Base-by-base conservation (phyloP, 2,888 invertebrate genomes). In the Steromphala cineraria region DNA sequence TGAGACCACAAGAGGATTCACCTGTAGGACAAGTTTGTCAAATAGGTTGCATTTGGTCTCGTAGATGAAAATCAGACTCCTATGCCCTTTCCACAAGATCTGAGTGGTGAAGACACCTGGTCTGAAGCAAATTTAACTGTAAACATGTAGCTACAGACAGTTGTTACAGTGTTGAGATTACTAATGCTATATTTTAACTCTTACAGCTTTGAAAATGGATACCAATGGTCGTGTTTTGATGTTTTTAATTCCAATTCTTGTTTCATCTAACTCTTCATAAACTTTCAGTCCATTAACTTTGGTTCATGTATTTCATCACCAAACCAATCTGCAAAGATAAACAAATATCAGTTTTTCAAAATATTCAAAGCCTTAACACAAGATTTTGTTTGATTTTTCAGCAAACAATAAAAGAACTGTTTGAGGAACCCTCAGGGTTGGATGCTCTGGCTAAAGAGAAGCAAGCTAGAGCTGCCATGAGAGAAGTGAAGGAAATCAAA, bases 331-430 rank as follows among this genome's bases (percentile, higher is more conserved):
- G n/a, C n/a, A n/a, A n/a, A n/a, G 36, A 36, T 36, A 36, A 36
- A 7, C 4, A 4, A 7, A 4, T 36, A 7, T 36, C 36, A 8
- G 46, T 10, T 10, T 46, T 46, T 46, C 5, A 36, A 2, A 2
- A 36, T 36, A 36, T 2, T n/a, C n/a, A n/a, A n/a, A n/a, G 36
- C 36, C 36, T 36, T 36, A 36, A 36, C 8, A 36, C 8, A 8
- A 5, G 36, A 8, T 36, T 36, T 46, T 46, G 10, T 46, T 46
- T 46, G 46, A 46, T 17, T 24, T 83, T 94, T 10, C 92, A 96
- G 95, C 95, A 97, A n/a, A 98, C 98, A 75, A 98, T 99, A 90
- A 96, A 96, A 94, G 98, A 99, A 94, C 94, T 99, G 80, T 98
- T 99, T 94, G 96, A 96, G 80, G 96, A 92, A 78, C 93, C 93